phyloP scores from a whole-genome alignment of 2,113 vertebrate genomes.

The Pelecanus crispus region DNA sequence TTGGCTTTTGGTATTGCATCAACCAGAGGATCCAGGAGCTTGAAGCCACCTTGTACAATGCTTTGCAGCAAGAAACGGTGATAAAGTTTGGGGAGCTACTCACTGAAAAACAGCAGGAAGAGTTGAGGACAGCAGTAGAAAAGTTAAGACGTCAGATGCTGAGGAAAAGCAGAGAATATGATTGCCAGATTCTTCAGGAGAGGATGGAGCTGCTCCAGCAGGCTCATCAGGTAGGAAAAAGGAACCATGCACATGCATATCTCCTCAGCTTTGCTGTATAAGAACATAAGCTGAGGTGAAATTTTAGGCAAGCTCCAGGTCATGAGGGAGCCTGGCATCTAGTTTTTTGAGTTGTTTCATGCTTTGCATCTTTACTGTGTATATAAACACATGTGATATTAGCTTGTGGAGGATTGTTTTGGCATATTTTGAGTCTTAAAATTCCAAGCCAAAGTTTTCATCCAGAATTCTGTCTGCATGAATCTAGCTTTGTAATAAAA shows the following conservation, averaged over 20 bases:
- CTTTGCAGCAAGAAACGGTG: constrained; percentile 96
- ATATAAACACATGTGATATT: accelerated
- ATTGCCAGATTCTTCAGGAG: constrained; percentile 97
- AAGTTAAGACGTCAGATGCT: constrained; percentile 96
- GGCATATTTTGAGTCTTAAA: neutral
- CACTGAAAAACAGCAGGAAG: constrained; percentile 91
- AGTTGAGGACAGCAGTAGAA: constrained; percentile 91
- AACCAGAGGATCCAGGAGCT: constrained; percentile 97
- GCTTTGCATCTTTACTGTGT: neutral
- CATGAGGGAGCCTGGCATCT: neutral
- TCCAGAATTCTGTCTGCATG: neutral
- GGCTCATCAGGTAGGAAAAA: constrained; percentile 87
- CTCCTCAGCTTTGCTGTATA: neutral
- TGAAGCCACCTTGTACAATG: constrained; percentile 97
- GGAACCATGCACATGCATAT: accelerated
- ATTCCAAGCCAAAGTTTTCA: neutral
- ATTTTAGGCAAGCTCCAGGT: neutral
- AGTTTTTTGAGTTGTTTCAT: neutral
- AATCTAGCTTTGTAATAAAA: neutral
- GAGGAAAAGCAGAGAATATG: constrained; percentile 95
- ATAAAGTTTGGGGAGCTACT: constrained; percentile 94
- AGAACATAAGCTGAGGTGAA: neutral
- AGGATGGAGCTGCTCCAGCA: constrained; percentile 98
- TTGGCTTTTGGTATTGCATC: constrained; percentile 56
- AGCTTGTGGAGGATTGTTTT: neutral